Evolutionary conservation across 2,888 invertebrate species (phyloP), one percentile per base, ranked within the genome.

Genomic region (Meandrusa payeni): DNA sequence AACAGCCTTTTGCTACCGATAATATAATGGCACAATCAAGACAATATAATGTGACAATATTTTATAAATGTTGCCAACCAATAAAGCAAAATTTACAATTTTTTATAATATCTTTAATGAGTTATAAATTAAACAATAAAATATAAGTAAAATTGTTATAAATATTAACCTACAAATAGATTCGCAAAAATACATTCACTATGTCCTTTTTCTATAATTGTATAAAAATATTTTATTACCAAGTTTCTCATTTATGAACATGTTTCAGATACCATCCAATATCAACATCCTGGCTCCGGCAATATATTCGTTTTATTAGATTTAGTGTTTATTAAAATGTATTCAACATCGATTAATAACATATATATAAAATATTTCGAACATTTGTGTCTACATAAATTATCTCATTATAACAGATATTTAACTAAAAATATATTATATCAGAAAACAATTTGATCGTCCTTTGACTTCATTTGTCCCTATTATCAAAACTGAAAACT

Each of bases 311-410:
- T 41, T 48, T 47, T 43, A 43, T 49, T 50, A 46, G 60, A 60
- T 57, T 63, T 61, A 61, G 54, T 57, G 59, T 48, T 58, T 68
- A 54, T 59, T 55, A 59, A 56, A 65, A 67, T 64, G 57, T 70
- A 67, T 62, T 62, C 53, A 59, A 61, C 59, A 63, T 61, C 45
- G 41, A 50, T 49, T 32, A 33, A 47, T 47, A 42, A 34, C 44
- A 41, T 44, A 43, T 32, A 40, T 40, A 44, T 38, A 47, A 31
- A 36, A 41, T 22, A 23, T 50, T 50, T 41, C 44, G 41, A 45
- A 47, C 38, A 38, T 36, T 47, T 37, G 33, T 37, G 33, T 42
- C 15, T 50, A 39, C 50, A 40, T 47, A 50, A 40, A 54, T 39
- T 50, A 51, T 52, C 48, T 51, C 36, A 41, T 48, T 49, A 50